Evolutionary conservation across 2,888 invertebrate genomes (phyloP), one percentile per base, ranked within the genome.

Genomic region (Eristalis tenax): DNA sequence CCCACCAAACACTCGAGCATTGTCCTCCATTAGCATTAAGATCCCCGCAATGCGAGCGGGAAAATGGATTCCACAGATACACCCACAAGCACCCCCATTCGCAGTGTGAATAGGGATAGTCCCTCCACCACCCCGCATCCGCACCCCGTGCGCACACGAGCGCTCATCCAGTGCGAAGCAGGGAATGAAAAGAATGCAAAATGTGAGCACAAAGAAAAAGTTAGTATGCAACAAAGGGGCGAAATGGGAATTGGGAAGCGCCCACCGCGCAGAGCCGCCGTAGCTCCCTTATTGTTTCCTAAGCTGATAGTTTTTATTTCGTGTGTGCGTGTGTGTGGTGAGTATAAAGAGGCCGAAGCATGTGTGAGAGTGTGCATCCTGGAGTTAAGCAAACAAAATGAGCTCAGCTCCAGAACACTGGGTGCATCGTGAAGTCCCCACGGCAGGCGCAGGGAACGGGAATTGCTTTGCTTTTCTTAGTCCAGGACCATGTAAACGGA

Each of bases 271-370:
- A 2, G 26, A 4, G 6, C 5, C 5, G 32, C 75, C 79, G n/a
- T 70, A 79, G 83, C 71, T 87, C 76, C 87, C 79, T 87, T 79
- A 87, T 87, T 83, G 87, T 87, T 83, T 87, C 79, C 87, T 83
- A 83, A 71, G 76, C 75, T 57, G 77, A 78, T 78, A 83, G 86
- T 83, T 85, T 73, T 85, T 71, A 66, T 85, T 81, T 81, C 26
- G 56, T 57, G 50, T 50, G 18, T 50, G 50, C 0, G 43, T 43
- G 43, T 43, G 43, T 43, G 15, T 13, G 13, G 4, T 40, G 40
- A 4, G 15, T 4, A 28, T 4, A 28, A 28, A 28, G 40, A 40
- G 43, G 43, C n/a, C 40, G 40, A 40, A 4, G 40, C 13, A 13
- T n/a, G 43, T 13, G 43, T 4, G 43, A n/a, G n/a, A 8, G 50